Evolutionary conservation across 2,113 vertebrate species (phyloP).

Genomic region (Gasterosteus aculeatus): DNA sequence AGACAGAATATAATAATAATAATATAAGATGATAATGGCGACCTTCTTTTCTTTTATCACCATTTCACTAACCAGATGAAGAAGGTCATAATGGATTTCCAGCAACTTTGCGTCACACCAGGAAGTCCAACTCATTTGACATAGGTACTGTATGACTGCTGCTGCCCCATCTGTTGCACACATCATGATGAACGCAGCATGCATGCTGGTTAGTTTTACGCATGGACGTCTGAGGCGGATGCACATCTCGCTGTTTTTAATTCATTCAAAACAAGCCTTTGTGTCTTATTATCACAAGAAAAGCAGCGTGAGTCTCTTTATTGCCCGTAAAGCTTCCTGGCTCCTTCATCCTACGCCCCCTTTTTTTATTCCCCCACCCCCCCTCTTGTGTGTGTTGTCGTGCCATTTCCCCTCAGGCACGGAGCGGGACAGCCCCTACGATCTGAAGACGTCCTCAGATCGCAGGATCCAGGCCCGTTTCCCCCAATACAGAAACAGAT

Average conservation of each 20-base stretch:
- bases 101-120: conserved; percentile 71
- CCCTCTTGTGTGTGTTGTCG: conserved; percentile 32
- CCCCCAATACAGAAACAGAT: conserved; percentile 81
- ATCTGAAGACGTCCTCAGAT: conserved; percentile 81
- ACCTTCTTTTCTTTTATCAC: not conserved
- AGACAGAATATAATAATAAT: not conserved
- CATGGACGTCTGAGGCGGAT: not conserved
- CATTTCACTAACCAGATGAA: conserved; percentile 61
- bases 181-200: not conserved
- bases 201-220: conserved; percentile 12
- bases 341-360: conserved; percentile 20
- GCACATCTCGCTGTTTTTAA: conserved; percentile 21
- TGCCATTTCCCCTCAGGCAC: conserved; percentile 77
- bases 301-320: conserved; percentile 23
- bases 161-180: conserved; percentile 3
- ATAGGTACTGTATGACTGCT: conserved; percentile 69
- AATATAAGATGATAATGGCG: conserved; percentile 6
- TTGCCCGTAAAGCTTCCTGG: conserved; percentile 25
- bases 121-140: conserved; percentile 81
- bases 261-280: conserved; percentile 47
- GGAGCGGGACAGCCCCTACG: conserved; percentile 72
- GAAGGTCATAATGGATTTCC: conserved; percentile 61
- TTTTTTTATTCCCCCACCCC: conserved; percentile 17
- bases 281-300: conserved; percentile 42
- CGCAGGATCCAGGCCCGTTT: conserved; percentile 76